These are phyloP conservation scores for Esox lucius DNA, from an alignment of 2,797 vertebrate genomes.

Conservation along the genomic window DNA sequence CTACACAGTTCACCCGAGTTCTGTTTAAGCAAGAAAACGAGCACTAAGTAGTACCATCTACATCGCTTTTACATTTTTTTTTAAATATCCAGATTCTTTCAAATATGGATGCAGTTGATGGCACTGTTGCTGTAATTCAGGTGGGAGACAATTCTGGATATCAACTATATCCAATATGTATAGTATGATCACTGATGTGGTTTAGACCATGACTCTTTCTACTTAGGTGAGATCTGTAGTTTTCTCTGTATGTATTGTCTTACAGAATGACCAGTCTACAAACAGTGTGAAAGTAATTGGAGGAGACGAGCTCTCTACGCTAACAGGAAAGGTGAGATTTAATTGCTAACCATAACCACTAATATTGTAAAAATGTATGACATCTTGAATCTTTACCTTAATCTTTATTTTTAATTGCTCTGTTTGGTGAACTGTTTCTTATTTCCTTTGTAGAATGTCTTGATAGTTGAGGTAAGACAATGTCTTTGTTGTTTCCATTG, in stretches of 20 bases:
- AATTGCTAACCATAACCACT: neutral
- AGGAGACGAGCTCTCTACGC: slow-evolving; percentile 76
- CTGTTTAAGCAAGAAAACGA: too few relatives aligned
- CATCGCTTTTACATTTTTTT: too few relatives aligned
- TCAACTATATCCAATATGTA: neutral
- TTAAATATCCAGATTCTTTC: too few relatives aligned
- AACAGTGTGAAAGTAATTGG: slow-evolving; percentile 78
- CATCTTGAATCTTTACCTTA: neutral
- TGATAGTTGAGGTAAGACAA: slow-evolving; percentile 85
- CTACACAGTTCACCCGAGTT: too few relatives aligned
- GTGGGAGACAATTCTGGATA: too few relatives aligned
- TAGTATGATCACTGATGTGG: neutral
- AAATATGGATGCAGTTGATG: too few relatives aligned
- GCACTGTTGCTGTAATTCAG: too few relatives aligned
- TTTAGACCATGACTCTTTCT: slow-evolving; percentile 14
- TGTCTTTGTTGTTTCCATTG: neutral
- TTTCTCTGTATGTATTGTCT: neutral
- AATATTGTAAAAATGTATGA: neutral
- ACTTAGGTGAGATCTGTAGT: neutral
- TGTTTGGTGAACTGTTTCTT: slow-evolving; percentile 1
- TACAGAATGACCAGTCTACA: slow-evolving; percentile 77
- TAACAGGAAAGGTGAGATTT: slow-evolving; percentile 76
- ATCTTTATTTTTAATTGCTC: slow-evolving; percentile 5
- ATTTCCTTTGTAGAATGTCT: slow-evolving; percentile 75
- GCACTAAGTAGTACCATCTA: too few relatives aligned